Evolutionary conservation across 1,140 invertebrate genomes (phyloP).

Genomic region (Diplogasteroides magnus): DNA sequence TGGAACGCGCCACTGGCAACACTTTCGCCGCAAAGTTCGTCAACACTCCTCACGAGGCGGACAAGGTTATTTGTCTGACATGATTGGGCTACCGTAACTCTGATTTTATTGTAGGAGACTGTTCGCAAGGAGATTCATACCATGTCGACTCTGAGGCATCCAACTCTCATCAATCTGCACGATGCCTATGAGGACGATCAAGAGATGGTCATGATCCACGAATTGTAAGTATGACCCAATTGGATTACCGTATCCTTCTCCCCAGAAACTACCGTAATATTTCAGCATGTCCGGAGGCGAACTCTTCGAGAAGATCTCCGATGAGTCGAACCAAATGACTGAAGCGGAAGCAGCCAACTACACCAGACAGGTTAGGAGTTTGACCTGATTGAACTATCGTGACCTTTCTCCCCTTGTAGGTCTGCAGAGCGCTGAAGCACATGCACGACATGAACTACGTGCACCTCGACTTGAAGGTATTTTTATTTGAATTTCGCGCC

Average conservation of each 20-base stretch:
- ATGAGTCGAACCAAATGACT: slow-evolving; percentile 94
- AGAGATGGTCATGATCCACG: slow-evolving; percentile 97
- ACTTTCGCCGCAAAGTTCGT: slow-evolving; percentile 99
- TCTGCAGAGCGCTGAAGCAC: slow-evolving; percentile 93
- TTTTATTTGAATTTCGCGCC: no score
- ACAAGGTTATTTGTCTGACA: no score
- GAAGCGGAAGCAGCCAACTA: slow-evolving; percentile 99
- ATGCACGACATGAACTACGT: slow-evolving; percentile 99
- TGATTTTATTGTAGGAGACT: slow-evolving; percentile 66
- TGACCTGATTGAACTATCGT: background rate
- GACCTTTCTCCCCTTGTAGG: slow-evolving; percentile 46
- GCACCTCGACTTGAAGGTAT: slow-evolving; percentile 70
- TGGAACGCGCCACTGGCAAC: slow-evolving; percentile 88
- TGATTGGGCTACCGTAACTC: no score
- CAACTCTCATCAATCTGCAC: slow-evolving; percentile 91
- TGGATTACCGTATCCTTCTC: slow-evolving; percentile 9
- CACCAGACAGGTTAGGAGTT: slow-evolving; percentile 72
- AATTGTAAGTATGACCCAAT: slow-evolving; percentile 64
- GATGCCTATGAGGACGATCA: slow-evolving; percentile 98
- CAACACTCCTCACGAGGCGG: slow-evolving; percentile 80
- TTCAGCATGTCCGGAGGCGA: slow-evolving; percentile 82
- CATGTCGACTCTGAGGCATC: slow-evolving; percentile 97
- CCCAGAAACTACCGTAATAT: slow-evolving; percentile 59
- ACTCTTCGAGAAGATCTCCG: slow-evolving; percentile 93
- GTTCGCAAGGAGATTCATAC: slow-evolving; percentile 97